Evolutionary conservation across 2,797 vertebrate species (phyloP).

Genomic region (Sebastes taczanowskii): DNA sequence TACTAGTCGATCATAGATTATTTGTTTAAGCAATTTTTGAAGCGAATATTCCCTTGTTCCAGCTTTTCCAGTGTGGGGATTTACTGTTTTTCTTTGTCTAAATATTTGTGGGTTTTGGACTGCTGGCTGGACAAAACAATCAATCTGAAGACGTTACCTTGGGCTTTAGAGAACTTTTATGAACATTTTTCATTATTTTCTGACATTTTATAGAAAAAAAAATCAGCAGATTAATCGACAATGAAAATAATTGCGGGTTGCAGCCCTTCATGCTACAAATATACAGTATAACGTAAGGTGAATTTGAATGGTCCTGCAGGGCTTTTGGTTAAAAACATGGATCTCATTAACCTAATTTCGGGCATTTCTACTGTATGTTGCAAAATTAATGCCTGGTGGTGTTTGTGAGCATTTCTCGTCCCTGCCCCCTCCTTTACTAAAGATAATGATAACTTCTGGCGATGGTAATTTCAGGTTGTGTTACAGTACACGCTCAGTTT

Average conservation of each 20-base stretch:
- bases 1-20: background rate
- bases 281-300: background rate
- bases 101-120: background rate
- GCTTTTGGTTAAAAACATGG: conserved; percentile 3
- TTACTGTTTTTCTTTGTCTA: background rate
- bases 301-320: background rate
- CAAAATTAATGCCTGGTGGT: conserved; percentile 1
- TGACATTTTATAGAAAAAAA: background rate
- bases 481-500: background rate
- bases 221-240: background rate
- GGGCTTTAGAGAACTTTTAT: background rate
- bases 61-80: background rate
- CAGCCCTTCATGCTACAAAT: background rate
- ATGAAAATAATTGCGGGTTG: background rate
- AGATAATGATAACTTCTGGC: conserved; percentile 41
- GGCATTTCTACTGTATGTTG: conserved; percentile 18
- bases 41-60: background rate
- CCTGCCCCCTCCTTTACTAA: background rate
- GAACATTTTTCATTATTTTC: background rate
- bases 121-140: background rate
- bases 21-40: background rate
- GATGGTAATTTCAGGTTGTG: conserved; percentile 28
- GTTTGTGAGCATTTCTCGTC: background rate
- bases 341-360: conserved; percentile 44
- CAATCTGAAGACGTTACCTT: background rate